Base-by-base conservation (phyloP, 1,140 invertebrate genomes). In the Pinna nobilis region DNA sequence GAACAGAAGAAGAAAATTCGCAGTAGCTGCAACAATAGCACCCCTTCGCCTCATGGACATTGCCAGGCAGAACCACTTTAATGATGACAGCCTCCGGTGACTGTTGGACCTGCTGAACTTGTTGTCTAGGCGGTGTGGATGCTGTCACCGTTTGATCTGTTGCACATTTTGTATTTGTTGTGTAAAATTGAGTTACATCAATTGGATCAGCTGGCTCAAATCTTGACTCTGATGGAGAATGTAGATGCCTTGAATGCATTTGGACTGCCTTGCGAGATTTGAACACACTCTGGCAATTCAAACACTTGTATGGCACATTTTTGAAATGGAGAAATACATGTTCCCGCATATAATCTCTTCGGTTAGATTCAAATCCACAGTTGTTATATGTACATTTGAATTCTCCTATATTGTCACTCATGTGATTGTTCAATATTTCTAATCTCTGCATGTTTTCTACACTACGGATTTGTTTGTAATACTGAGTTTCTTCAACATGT, bases 1-100 rank as follows among this genome's bases (percentile, higher is more conserved):
- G 59, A 13, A 75, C 69, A 25, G 77, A 75, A 13, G 82, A 78
- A 4, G 75, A 79, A 47, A 75, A 84, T 7, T 77, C 73, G 68
- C 82, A 84, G 57, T 84, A 78, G 3, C 80, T 78, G 57, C 82
- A 84, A 50, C 78, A 79, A 66, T 75, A 84, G 23, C 82, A 66
- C 13, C 66, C 68, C 5, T 67, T 65, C 13, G 44, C 25, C 2
- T 49, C 65, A 32, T 47, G 64, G 20, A 72, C 47, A 60, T 68
- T 71, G 0, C 78, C 61, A 1, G 73, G 77, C 0, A 83, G 70
- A 15, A 79, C 60, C 11, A 83, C 65, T 66, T 74, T 79, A 20
- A 83, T 83, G 53, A 81, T 76, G 1, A 82, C 51, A 3, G 68
- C 47, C 30, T 76, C 68, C 13, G 79, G 77, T 15, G 76, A 78